Evolutionary conservation across 2,113 vertebrate species (phyloP), one percentile per base, ranked within the genome.

Genomic region (Ageneiosus marmoratus): DNA sequence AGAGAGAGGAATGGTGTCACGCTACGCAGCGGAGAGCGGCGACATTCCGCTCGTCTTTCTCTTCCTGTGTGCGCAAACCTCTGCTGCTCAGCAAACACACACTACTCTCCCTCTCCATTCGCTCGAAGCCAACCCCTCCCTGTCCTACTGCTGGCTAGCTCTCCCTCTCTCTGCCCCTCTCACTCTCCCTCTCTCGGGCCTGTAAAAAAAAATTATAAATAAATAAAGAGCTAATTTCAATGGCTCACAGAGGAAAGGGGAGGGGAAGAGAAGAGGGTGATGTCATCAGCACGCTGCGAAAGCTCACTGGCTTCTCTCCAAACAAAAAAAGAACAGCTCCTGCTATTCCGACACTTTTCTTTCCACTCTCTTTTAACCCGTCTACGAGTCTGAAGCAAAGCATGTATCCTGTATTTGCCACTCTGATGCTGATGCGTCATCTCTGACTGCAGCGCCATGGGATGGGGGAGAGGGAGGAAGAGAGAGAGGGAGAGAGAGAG

Each of bases 221-320:
- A 76, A 37, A 55, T 76, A 11, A 76, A 86, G 77, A 2, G 37
- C 80, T 86, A 79, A 80, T 86, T 89, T 89, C 83, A 88, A 80
- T 80, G 83, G 87, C 80, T 79, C 58, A 83, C 46, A n/a, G 80
- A 44, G 53, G 48, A 74, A 51, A 82, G 63, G 48, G 53, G 82
- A 87, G 37, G 72, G 50, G 76, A 44, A 50, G 83, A 86, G 82
- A 86, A 46, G 83, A 86, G 86, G 83, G 75, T 94, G 93, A 94
- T 93, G 93, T 94, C 94, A 94, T 94, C 91, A 94, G 92, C 91
- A 92, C 91, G 92, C 92, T 92, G 92, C 92, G 81, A 91, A 90
- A 88, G 90, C 88, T 90, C 86, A 83, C 89, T 94, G 93, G 92
- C 91, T 48, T 48, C 83, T 85, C 84, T 91, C 91, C 92, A 94